Conservation (phyloP, 2,797 vertebrate genomes). For the Valencia hispanica region DNA sequence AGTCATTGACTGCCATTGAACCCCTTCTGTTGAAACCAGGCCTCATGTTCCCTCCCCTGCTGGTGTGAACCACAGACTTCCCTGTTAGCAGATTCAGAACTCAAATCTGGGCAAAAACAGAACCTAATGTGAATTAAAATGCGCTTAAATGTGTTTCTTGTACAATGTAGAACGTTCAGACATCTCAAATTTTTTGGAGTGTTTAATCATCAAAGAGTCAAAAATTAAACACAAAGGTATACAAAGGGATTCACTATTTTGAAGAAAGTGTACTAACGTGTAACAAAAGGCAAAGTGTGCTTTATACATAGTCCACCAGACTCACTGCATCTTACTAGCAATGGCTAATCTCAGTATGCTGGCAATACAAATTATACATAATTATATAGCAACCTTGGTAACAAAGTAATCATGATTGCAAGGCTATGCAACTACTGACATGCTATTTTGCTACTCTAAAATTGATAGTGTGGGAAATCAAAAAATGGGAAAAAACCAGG, state of each 20-base stretch:
- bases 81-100: slow-evolving; percentile 34
- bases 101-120: slow-evolving; percentile 22
- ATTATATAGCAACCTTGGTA: background rate
- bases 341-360: background rate
- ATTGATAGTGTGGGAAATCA: background rate
- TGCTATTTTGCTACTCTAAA: background rate
- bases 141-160: slow-evolving; percentile 1
- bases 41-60: slow-evolving; percentile 58
- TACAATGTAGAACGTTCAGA: background rate
- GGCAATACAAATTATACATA: background rate
- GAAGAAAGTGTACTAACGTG: background rate
- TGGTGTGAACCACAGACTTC: slow-evolving; percentile 70
- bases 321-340: background rate
- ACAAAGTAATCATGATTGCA: background rate
- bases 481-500: background rate
- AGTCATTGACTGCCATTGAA: slow-evolving; percentile 42
- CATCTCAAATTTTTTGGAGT: background rate
- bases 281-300: background rate
- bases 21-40: slow-evolving; percentile 24
- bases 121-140: slow-evolving; percentile 21
- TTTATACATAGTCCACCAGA: background rate
- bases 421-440: background rate
- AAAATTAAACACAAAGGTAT: background rate
- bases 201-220: background rate
- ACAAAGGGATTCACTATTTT: background rate